A percentile compares a stretch with the other conserved stretches of the same genome.
These are phyloP conservation scores for Denticeps clupeoides DNA, from an alignment of 2,797 vertebrate genomes.

Conservation along the genomic window DNA sequence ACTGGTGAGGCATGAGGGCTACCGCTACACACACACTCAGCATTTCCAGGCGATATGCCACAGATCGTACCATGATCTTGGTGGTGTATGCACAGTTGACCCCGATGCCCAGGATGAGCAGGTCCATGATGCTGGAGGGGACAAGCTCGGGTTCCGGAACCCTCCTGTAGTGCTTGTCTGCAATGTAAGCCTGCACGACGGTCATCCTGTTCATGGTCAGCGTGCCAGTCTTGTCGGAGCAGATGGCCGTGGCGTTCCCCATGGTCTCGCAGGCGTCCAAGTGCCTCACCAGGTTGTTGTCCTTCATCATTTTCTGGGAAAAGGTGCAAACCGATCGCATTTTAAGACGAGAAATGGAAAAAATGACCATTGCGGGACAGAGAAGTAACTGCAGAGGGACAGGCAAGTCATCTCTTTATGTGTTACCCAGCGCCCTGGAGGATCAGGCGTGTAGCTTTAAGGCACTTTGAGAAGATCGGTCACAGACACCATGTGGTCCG, in stretches of 20 bases:
- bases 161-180: constrained; percentile 83
- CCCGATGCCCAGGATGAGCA: constrained; percentile 85
- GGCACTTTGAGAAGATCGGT: not conserved
- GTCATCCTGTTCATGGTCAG: constrained; percentile 99
- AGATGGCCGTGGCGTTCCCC: constrained; percentile 98
- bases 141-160: constrained; percentile 83
- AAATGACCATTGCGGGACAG: not conserved
- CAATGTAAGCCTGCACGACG: constrained; percentile 84
- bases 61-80: constrained; percentile 83
- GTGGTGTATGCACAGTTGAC: constrained; percentile 98
- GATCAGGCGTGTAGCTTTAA: not conserved
- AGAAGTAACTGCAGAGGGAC: not conserved
- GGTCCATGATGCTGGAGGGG: constrained; percentile 71
- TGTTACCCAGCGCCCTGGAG: not conserved
- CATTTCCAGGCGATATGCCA: not conserved
- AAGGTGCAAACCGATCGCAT: constrained; percentile 19
- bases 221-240: constrained; percentile 97
- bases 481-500: not conserved
- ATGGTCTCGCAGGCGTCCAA: constrained; percentile 98
- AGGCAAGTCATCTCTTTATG: constrained; percentile 6
- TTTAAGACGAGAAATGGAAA: not conserved
- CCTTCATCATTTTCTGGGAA: constrained; percentile 99
- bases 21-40: not conserved
- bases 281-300: constrained; percentile 96
- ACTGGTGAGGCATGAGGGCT: no score